These are phyloP conservation scores for Astur gentilis DNA, from an alignment of 2,113 vertebrate genomes.

Conservation along the genomic window DNA sequence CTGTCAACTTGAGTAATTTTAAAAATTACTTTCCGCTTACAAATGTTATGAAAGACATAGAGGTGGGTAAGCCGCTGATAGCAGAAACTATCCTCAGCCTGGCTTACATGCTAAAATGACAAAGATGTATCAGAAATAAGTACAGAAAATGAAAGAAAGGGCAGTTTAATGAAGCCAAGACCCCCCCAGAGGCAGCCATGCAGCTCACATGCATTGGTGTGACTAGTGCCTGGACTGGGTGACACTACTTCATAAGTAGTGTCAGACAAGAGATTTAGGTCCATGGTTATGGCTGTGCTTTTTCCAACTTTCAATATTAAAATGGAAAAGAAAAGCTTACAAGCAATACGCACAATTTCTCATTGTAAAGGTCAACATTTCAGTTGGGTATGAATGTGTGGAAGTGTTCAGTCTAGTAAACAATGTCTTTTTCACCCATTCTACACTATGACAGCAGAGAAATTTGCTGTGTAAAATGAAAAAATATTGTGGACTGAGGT, in stretches of 20 bases:
- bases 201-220: rapidly evolving
- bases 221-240: not conserved
- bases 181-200: not conserved
- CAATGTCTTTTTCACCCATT: not conserved
- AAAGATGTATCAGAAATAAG: not conserved
- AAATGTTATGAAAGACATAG: not conserved
- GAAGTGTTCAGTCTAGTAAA: not conserved
- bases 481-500: not conserved
- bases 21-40: not conserved
- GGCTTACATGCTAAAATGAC: not conserved
- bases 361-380: not conserved
- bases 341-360: not conserved
- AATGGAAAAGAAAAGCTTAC: not conserved
- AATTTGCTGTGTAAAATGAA: not conserved
- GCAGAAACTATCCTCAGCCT: not conserved
- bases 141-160: not conserved
- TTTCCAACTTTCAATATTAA: not conserved
- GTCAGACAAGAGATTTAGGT: not conserved
- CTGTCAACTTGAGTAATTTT: not conserved
- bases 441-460: not conserved
- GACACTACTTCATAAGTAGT: not conserved
- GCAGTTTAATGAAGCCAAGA: not conserved
- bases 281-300: not conserved
- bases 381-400: not conserved
- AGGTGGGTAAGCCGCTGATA: not conserved